Evolutionary conservation across 1,140 invertebrate species (phyloP).

Genomic region (Helicoverpa armigera): DNA sequence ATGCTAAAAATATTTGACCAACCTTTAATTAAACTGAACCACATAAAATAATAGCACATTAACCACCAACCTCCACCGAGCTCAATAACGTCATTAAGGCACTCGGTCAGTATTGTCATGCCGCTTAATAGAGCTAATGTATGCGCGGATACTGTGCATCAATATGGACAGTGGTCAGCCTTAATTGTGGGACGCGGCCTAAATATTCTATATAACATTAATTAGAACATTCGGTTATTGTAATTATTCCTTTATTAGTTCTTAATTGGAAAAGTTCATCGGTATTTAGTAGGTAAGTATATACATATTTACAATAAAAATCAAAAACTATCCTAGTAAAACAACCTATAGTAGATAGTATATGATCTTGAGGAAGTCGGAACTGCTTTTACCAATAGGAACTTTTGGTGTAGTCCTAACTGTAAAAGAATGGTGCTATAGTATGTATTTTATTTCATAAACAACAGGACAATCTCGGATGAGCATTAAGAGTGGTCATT

Average conservation of each 20-base stretch:
- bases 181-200: slow-evolving; percentile 2
- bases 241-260: neutral
- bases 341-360: no score
- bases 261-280: neutral
- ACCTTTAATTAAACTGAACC: neutral
- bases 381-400: no score
- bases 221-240: neutral
- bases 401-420: no score
- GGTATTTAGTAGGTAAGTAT: no score
- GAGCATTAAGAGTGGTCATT: no score
- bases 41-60: neutral
- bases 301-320: no score
- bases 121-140: slow-evolving; percentile 20
- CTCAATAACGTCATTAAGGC: slow-evolving; percentile 13
- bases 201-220: neutral
- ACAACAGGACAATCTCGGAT: no score
- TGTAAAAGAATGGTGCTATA: no score
- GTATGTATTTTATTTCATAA: no score
- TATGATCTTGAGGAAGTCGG: no score
- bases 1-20: no score
- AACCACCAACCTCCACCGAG: neutral
- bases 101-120: slow-evolving; percentile 13
- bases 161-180: slow-evolving; percentile 12
- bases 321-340: no score
- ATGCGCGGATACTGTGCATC: slow-evolving; percentile 21